Conservation (phyloP, 2,113 vertebrate genomes). For the Aptenodytes patagonicus region DNA sequence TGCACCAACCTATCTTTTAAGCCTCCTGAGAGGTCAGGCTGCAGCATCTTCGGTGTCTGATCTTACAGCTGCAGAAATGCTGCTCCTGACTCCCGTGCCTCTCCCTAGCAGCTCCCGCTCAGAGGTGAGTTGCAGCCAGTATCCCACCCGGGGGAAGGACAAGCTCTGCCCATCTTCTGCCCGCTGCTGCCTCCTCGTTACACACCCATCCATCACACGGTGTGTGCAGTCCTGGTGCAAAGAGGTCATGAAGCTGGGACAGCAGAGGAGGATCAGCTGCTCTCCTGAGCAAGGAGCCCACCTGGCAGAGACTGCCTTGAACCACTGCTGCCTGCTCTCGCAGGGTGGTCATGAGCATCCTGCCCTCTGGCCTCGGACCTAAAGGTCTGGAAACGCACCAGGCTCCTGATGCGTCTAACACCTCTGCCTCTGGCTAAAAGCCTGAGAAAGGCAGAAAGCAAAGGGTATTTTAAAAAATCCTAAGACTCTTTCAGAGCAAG, state of each 20-base stretch:
- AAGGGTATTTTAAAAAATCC: not conserved
- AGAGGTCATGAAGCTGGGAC: not conserved
- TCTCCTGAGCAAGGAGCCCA: not conserved
- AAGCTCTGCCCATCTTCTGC: not conserved
- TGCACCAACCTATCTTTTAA: not conserved
- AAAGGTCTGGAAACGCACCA: not conserved
- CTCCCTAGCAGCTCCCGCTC: not conserved
- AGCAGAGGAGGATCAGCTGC: not conserved
- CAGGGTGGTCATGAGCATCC: not conserved
- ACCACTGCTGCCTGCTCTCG: not conserved
- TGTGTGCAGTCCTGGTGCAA: not conserved
- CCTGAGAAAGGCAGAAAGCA: not conserved
- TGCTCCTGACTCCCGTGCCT: not conserved
- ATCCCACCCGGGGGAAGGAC: not conserved
- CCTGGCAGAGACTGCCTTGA: not conserved
- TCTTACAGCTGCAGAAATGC: not conserved
- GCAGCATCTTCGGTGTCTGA: not conserved
- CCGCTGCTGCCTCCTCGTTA: not conserved
- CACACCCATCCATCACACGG: not conserved
- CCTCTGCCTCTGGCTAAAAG: not conserved
- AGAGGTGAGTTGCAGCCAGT: not conserved
- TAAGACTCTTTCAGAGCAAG: not conserved
- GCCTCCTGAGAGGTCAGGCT: not conserved
- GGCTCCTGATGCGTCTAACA: not conserved
- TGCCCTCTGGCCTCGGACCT: not conserved